Conservation (phyloP, 2,888 invertebrate genomes). For the Amphimallon solstitiale region DNA sequence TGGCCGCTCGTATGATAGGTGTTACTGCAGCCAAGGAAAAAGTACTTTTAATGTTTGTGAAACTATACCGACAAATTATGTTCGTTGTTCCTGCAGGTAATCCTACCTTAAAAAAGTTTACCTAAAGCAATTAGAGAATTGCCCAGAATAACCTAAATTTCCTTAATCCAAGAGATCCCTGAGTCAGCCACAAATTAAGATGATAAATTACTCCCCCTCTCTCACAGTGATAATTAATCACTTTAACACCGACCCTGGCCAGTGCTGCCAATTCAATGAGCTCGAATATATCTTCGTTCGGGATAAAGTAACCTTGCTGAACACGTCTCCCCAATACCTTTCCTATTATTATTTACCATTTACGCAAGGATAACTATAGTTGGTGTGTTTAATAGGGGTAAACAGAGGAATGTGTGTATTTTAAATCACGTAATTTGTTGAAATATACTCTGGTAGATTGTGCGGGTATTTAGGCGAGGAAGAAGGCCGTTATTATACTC, state of each 20-base stretch:
- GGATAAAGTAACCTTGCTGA: not conserved
- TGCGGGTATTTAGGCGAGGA: too few relatives aligned
- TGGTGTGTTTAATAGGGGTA: not conserved
- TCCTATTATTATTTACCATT: not conserved
- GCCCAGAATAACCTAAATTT: constrained; percentile 9
- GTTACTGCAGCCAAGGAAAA: too few relatives aligned
- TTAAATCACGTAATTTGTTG: too few relatives aligned
- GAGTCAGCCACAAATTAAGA: constrained; percentile 19
- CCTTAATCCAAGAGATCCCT: constrained; percentile 18
- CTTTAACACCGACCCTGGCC: not conserved
- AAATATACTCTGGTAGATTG: too few relatives aligned
- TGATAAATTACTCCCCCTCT: constrained; percentile 3
- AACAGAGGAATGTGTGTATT: too few relatives aligned
- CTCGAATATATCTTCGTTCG: not conserved
- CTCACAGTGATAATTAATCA: constrained; percentile 12
- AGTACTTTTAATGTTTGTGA: too few relatives aligned
- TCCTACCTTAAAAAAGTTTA: not conserved
- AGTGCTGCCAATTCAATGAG: constrained; percentile 1
- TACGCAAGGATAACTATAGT: not conserved
- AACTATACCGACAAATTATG: too few relatives aligned
- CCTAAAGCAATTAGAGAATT: not conserved
- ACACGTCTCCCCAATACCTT: not conserved
- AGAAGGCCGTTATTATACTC: not conserved
- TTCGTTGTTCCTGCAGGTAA: not conserved
- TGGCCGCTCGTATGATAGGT: too few relatives aligned